A percentile compares a stretch with the other conserved stretches of the same genome.
These are phyloP conservation scores for Piscicola geometra DNA, from an alignment of 2,888 invertebrate species.

Conservation along the genomic window DNA sequence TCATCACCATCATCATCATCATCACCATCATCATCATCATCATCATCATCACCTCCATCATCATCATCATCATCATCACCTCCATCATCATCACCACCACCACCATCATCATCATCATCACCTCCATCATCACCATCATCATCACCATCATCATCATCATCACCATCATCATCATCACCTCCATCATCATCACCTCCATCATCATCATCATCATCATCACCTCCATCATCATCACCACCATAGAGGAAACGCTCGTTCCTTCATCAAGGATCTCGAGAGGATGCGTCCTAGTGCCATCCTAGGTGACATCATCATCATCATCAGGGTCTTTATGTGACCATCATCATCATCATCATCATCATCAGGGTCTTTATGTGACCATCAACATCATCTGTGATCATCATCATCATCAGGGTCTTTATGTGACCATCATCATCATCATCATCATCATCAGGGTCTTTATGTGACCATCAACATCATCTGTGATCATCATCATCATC, in stretches of 20 bases:
- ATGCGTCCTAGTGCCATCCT: conserved; percentile 72
- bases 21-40: conserved; percentile 13
- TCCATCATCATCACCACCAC: conserved; percentile 10
- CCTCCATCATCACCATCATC: conserved; percentile 27
- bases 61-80: conserved; percentile 34
- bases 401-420: too few species aligned
- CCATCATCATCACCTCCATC: conserved; percentile 35
- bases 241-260: conserved; percentile 62
- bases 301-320: not conserved
- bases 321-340: not conserved
- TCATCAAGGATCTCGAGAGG: conserved; percentile 90
- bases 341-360: not conserved
- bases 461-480: not conserved
- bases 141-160: conserved; percentile 33
- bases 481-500: too few species aligned
- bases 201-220: conserved; percentile 35
- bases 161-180: conserved; percentile 31
- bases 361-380: conserved; percentile 1
- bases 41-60: conserved; percentile 25
- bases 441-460: not conserved
- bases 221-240: conserved; percentile 20
- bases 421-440: too few species aligned
- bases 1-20: conserved; percentile 1
- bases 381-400: not conserved
- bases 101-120: conserved; percentile 21